Percentiles rank a stretch among this genome's conserved stretches.
Evolutionary conservation across 2,888 invertebrate species (phyloP).

Genomic region (Drosophila borealis): DNA sequence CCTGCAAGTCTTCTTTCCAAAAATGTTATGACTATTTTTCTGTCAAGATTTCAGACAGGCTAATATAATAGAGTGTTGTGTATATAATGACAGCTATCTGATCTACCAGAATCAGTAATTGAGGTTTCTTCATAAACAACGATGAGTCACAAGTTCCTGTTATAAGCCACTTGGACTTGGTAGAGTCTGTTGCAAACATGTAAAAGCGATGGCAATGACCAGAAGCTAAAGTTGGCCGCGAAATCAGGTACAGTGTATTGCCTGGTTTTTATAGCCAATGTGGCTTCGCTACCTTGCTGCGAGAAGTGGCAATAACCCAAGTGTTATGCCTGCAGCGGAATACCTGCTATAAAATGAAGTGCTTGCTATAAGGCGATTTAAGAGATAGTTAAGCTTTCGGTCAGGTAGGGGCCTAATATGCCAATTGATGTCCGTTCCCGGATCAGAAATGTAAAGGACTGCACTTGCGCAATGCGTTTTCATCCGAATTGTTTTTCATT

Average conservation of each 20-base stretch:
- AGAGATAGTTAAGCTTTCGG: neutral
- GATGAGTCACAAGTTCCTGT: too few species aligned
- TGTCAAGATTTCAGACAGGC: too few species aligned
- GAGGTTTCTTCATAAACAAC: too few species aligned
- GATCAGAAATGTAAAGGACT: too few species aligned
- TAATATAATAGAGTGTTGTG: too few species aligned
- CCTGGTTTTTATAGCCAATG: conserved; percentile 14
- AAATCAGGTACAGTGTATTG: neutral
- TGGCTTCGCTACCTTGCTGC: conserved; percentile 2
- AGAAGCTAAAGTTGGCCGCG: neutral
- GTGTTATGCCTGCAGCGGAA: conserved; percentile 4
- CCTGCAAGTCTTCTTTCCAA: too few species aligned
- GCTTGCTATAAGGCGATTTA: neutral
- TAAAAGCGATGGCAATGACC: neutral
- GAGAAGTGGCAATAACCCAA: conserved; percentile 16
- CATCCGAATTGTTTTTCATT: too few species aligned
- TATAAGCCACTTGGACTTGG: neutral
- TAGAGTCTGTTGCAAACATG: neutral
- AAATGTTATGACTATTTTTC: too few species aligned
- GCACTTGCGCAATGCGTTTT: too few species aligned
- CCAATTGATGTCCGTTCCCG: too few species aligned
- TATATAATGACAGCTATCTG: too few species aligned
- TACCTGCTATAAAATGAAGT: conserved; percentile 2
- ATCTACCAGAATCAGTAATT: too few species aligned
- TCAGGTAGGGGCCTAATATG: neutral